Evolutionary conservation across 2,888 invertebrate species (phyloP).

Genomic region (Meandrusa payeni): DNA sequence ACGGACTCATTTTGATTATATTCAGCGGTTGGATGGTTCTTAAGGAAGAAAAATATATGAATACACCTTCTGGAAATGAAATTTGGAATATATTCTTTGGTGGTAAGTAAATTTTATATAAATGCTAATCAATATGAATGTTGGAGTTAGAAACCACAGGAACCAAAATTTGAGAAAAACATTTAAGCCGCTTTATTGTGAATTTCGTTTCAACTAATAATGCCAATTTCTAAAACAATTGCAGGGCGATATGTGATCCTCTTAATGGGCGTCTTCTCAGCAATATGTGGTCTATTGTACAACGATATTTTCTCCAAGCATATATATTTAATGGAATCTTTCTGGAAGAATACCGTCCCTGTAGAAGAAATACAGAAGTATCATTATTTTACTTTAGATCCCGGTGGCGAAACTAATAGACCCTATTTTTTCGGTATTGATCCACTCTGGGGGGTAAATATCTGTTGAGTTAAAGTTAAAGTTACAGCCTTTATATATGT

Average conservation of each 20-base stretch:
- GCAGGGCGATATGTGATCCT: conserved; percentile 96
- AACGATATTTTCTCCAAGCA: conserved; percentile 97
- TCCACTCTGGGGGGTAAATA: conserved; percentile 82
- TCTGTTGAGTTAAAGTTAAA: too few relatives aligned
- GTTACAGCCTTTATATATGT: too few relatives aligned
- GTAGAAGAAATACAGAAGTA: conserved; percentile 26
- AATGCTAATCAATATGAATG: too few relatives aligned
- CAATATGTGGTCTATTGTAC: conserved; percentile 97
- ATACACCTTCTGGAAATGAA: conserved; percentile 84
- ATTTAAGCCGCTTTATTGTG: too few relatives aligned
- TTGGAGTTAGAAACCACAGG: too few relatives aligned
- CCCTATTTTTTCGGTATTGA: conserved; percentile 94
- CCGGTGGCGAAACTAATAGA: conserved; percentile 70
- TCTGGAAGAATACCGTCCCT: conserved; percentile 82
- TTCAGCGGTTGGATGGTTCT: conserved; percentile 89
- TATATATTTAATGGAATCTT: conserved; percentile 86
- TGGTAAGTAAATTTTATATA: conserved; percentile 43
- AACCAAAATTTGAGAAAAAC: too few relatives aligned
- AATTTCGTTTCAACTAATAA: too few relatives aligned
- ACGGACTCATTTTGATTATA: conserved; percentile 88
- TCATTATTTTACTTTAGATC: conserved; percentile 78
- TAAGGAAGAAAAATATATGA: conserved; percentile 85
- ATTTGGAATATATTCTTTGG: conserved; percentile 98
- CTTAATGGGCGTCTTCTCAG: conserved; percentile 96
- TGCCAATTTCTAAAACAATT: too few relatives aligned